Base-by-base conservation (phyloP, 1,140 invertebrate genomes). In the Lordiphosa mommai region DNA sequence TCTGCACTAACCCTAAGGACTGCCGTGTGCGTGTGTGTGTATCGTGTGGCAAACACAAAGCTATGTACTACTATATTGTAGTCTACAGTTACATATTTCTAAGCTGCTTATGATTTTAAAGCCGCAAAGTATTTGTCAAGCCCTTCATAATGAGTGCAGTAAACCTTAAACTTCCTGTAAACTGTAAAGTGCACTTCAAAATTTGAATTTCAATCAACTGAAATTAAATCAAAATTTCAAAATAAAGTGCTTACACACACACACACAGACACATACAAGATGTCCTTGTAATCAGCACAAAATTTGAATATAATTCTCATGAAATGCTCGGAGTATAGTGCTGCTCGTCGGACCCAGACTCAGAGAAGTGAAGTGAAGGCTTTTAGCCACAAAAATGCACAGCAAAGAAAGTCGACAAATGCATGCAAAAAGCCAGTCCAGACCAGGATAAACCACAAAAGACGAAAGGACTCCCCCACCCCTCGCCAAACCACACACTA, bases 151-250 rank as follows among this genome's bases (percentile, higher is more conserved):
- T 76, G 65, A 70, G 72, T 61, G 59, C 58, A 34, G 59, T 60
- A 32, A 48, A 38, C 56, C 20, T 23, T 23, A 0, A 23, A 20
- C 17, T 20, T 20, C 14, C 16, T 2, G 9, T 1, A 7, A 40
- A 20, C 36, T 6, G 2, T 30, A 69, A 58, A 73, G 59, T 80
- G 69, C 72, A 76, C 51, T 77, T 76, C 72, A 61, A 72, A 70
- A 69, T 70, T 65, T 58, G 70, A 69, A 82, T 70, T 74, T 79
- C 74, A 80, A 79, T 79, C 74, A 80, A 61, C 65, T 70, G 48
- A 63, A 79, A 82, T 79, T 79, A 69, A 79, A 79, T 79, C 70
- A 79, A 80, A 80, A 79, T 80, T 80, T 70, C 50, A 70, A 80
- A 73, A 70, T 79, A 36, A 79, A 74, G 64, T 80, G 76, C 33